Evolutionary conservation across 2,888 invertebrate genomes (phyloP).

Genomic region (Venustoraphidia nigricollis): DNA sequence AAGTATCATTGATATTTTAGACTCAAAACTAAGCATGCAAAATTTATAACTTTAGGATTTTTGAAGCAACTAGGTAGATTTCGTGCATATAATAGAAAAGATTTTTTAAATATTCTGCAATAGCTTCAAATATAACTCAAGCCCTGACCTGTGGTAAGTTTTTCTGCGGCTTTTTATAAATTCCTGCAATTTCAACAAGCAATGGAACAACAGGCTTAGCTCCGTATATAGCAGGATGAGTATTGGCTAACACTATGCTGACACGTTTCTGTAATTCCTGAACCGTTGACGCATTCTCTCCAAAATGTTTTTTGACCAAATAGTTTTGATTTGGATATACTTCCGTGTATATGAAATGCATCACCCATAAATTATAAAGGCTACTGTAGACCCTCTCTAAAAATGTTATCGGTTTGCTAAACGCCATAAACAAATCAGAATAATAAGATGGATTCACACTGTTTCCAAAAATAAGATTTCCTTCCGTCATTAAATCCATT

Average conservation of each 20-base stretch:
- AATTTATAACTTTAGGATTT: no score
- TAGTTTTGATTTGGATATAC: constrained; percentile 7
- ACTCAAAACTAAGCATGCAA: no score
- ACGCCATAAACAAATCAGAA: constrained; percentile 4
- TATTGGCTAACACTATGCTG: no score
- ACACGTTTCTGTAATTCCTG: no score
- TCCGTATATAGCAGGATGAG: no score
- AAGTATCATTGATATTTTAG: no score
- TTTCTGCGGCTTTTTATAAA: neutral
- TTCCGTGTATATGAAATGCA: constrained; percentile 3
- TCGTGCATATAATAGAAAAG: no score
- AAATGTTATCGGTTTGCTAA: neutral
- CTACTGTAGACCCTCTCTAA: neutral
- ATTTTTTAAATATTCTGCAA: no score
- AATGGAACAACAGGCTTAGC: no score
- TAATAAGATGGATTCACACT: constrained; percentile 12
- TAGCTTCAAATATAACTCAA: no score
- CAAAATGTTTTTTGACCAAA: constrained; percentile 9
- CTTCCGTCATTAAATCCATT: constrained; percentile 4
- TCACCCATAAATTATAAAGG: constrained; percentile 1
- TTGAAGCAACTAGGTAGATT: no score
- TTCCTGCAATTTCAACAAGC: neutral
- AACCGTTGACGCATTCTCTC: neutral
- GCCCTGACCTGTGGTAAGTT: neutral
- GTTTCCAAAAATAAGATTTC: constrained; percentile 10